Evolutionary conservation across 2,888 invertebrate genomes (phyloP).

Genomic region (Dryobotodes eremita): DNA sequence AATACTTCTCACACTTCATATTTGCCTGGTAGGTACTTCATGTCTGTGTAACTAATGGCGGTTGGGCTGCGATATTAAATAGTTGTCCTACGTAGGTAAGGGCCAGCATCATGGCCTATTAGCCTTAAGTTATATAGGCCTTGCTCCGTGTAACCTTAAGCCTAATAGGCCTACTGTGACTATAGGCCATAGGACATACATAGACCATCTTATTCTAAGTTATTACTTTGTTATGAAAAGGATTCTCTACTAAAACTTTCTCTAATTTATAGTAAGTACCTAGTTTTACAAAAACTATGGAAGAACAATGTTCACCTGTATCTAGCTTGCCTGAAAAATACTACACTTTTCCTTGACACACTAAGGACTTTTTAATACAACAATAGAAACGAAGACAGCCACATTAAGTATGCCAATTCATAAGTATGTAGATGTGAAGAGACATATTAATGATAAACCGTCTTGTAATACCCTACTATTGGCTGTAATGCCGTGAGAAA

Average conservation of each 20-base stretch:
- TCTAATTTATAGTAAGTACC: neutral
- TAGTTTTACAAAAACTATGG: neutral
- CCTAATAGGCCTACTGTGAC: neutral
- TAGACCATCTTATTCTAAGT: neutral
- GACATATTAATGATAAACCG: conserved; percentile 19
- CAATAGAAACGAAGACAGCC: conserved; percentile 9
- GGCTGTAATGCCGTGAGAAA: conserved; percentile 33
- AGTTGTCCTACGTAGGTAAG: neutral
- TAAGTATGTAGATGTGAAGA: neutral
- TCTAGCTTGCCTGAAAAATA: neutral
- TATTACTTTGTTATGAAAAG: neutral
- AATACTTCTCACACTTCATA: conserved; percentile 43
- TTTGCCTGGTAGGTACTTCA: conserved; percentile 41
- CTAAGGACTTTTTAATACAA: neutral
- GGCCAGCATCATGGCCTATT: neutral
- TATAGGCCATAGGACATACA: neutral
- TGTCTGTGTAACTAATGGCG: conserved; percentile 5
- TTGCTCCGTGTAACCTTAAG: neutral
- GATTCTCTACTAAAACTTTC: neutral
- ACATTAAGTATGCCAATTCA: conserved; percentile 27
- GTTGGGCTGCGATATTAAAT: neutral
- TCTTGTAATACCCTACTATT: conserved; percentile 1
- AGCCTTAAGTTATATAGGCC: neutral
- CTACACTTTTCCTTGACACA: neutral
- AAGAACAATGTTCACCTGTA: neutral